These are phyloP conservation scores for Drosophila heteroneura DNA, from an alignment of 2,888 invertebrate species.

Conservation along the genomic window DNA sequence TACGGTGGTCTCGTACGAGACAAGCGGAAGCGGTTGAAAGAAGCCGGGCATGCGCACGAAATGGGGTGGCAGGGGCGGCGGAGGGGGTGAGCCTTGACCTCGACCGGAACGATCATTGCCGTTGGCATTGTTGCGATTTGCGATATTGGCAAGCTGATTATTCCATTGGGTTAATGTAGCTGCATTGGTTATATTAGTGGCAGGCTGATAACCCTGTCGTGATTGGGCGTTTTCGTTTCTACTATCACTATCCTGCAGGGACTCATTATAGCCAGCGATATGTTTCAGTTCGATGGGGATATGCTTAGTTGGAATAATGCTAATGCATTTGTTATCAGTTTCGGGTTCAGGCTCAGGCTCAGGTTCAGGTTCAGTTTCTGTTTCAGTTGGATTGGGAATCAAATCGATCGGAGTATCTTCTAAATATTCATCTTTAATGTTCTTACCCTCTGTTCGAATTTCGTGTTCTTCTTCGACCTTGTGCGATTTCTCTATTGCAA, in stretches of 20 bases:
- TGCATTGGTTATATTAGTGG: slow-evolving; percentile 82
- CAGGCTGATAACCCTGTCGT: slow-evolving; percentile 45
- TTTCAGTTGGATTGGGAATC: slow-evolving; percentile 26
- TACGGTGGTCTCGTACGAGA: slow-evolving; percentile 85
- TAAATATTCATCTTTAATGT: slow-evolving; percentile 31
- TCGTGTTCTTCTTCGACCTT: slow-evolving; percentile 26
- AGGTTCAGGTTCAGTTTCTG: slow-evolving; percentile 31
- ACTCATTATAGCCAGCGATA: slow-evolving; percentile 76
- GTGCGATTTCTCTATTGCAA: slow-evolving; percentile 39
- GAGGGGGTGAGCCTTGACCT: slow-evolving; percentile 74
- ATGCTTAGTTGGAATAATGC: slow-evolving; percentile 48
- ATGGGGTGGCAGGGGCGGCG: slow-evolving; percentile 82
- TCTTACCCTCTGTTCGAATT: slow-evolving; percentile 57
- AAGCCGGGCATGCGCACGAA: slow-evolving; percentile 85
- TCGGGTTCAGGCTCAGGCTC: slow-evolving; percentile 16
- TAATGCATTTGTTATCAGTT: slow-evolving; percentile 30
- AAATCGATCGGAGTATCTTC: slow-evolving; percentile 36
- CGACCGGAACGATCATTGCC: slow-evolving; percentile 47
- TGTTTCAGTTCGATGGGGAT: slow-evolving; percentile 68
- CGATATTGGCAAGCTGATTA: slow-evolving; percentile 73
- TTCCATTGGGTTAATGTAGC: slow-evolving; percentile 84
- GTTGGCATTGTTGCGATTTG: slow-evolving; percentile 19
- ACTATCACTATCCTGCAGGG: slow-evolving; percentile 66
- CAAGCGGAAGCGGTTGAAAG: slow-evolving; percentile 85
- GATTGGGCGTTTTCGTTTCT: slow-evolving; percentile 50